phyloP scores from a whole-genome alignment of 2,888 invertebrate genomes.

The Plebejus anna region DNA sequence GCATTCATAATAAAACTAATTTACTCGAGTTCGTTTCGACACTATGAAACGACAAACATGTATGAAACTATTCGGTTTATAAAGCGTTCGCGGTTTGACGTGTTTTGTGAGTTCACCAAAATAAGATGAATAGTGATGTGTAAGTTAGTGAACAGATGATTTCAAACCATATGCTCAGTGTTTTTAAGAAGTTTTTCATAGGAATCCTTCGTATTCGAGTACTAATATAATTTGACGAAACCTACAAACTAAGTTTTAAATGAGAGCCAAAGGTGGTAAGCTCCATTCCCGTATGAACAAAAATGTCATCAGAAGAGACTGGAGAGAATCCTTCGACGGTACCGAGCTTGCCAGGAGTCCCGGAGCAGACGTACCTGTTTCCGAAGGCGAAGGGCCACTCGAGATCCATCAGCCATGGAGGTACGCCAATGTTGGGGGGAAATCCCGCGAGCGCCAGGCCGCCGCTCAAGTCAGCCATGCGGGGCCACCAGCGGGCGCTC shows the following conservation, averaged over 20 bases:
- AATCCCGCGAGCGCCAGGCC: slow-evolving; percentile 79
- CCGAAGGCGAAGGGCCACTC: slow-evolving; percentile 83
- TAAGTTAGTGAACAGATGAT: slow-evolving; percentile 68
- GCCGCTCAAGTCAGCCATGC: slow-evolving; percentile 85
- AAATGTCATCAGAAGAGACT: slow-evolving; percentile 84
- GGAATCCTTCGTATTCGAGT: slow-evolving; percentile 44
- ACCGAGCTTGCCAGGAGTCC: slow-evolving; percentile 74
- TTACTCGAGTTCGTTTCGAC: slow-evolving; percentile 15
- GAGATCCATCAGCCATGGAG: slow-evolving; percentile 92
- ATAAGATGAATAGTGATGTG: slow-evolving; percentile 58
- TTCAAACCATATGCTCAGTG: slow-evolving; percentile 71
- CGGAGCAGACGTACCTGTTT: slow-evolving; percentile 76
- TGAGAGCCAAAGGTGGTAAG: slow-evolving; percentile 63
- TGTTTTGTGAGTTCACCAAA: slow-evolving; percentile 46
- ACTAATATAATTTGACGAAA: slow-evolving; percentile 46
- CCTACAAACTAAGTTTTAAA: slow-evolving; percentile 57
- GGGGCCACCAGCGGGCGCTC: slow-evolving; percentile 90
- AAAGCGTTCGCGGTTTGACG: slow-evolving; percentile 40
- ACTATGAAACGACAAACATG: slow-evolving; percentile 37
- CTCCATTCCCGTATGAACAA: slow-evolving; percentile 80
- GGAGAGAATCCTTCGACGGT: slow-evolving; percentile 77
- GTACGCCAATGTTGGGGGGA: slow-evolving; percentile 74
- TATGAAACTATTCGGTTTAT: slow-evolving; percentile 38
- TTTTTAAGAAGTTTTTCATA: slow-evolving; percentile 51
- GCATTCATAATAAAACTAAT: slow-evolving; percentile 34